These are phyloP conservation scores for Agriotes lineatus DNA, from an alignment of 2,888 invertebrate species.

Conservation along the genomic window DNA sequence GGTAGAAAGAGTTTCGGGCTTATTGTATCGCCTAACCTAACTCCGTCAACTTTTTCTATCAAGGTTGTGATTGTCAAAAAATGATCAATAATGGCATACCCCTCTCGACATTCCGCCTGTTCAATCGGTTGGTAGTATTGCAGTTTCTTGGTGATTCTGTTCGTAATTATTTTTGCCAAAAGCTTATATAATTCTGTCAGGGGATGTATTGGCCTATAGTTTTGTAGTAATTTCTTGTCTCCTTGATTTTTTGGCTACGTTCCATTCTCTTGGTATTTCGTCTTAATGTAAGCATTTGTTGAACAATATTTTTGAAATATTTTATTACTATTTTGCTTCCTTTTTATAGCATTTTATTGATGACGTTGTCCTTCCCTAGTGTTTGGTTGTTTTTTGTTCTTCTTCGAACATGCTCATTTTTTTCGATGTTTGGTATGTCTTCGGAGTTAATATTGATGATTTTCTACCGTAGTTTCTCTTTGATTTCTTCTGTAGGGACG, in stretches of 20 bases:
- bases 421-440: too few species aligned
- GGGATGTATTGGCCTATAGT: background rate
- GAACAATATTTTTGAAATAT: too few species aligned
- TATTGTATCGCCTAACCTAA: background rate
- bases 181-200: background rate
- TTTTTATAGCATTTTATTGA: too few species aligned
- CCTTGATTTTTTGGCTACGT: background rate
- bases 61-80: background rate
- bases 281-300: too few species aligned
- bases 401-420: too few species aligned
- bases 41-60: background rate
- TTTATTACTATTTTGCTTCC: too few species aligned
- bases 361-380: too few species aligned
- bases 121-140: background rate
- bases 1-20: background rate
- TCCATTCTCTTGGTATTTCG: background rate
- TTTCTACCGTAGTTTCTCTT: too few species aligned
- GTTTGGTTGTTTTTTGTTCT: too few species aligned
- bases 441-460: too few species aligned
- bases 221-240: background rate
- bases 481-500: too few species aligned
- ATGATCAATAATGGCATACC: background rate
- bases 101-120: background rate
- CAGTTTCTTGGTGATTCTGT: background rate
- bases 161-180: background rate